Base-by-base conservation (phyloP, 2,113 vertebrate species). In the Macaca mulatta region DNA sequence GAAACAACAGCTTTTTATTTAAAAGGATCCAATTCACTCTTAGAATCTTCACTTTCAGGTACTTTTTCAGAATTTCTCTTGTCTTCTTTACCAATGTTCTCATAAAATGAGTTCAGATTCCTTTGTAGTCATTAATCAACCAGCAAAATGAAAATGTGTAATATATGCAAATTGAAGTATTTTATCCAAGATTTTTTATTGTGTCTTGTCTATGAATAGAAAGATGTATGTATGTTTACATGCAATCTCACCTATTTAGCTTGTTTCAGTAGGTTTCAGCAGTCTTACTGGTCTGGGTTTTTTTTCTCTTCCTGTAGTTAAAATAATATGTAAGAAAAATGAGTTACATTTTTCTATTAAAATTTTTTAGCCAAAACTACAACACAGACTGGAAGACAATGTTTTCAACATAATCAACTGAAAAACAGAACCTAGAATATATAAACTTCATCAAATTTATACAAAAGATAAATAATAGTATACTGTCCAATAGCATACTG, bases 51-150 rank as follows among this genome's bases (percentile, higher is more conserved):
- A 67, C 67, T 90, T 89, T 81, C 85, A 85, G 8, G 35, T 81
- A 92, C 40, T 50, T 86, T 96, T 94, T 48, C 25, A 92, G 30
- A 78, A 80, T 87, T 79, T 69, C 23, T 70, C 88, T 79, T 84
- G 38, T 57, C 5, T 80, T 38, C 20, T 93, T 95, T 80, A 70
- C 52, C 40, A 70, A 27, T 79, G 23, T 78, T 93, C 69, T 90
- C 8, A 87, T 48, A 86, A 96, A 94, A 81, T 64, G 61, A 81
- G 50, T 80, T 90, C 64, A 92, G 22, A 23, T 40, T 84, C 90
- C 89, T 80, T 92, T 88, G 13, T 3, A 84, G 81, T 85, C 70
- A 88, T 96, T 93, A 97, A 95, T 96, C 88, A 96, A 81, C 35
- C 27, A 61, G 45, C 87, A 52, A 87, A 83, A 70, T 64, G 27